A percentile compares a stretch with the other conserved stretches of the same genome.
These are phyloP conservation scores for Pseudobourletiella spinata DNA, from an alignment of 1,140 invertebrate genomes.

Conservation along the genomic window DNA sequence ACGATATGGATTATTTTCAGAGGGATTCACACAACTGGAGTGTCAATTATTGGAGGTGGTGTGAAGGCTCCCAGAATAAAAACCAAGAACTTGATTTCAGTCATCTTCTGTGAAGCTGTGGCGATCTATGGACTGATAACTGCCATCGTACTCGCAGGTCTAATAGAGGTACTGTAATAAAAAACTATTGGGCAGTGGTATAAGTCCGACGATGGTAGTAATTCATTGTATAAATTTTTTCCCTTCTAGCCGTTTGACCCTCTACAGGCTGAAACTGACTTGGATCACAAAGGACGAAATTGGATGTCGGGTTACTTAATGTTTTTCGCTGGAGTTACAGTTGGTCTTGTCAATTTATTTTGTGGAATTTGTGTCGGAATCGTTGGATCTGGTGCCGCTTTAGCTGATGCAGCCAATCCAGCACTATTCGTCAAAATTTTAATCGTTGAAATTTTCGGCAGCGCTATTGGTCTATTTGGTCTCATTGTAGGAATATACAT, in stretches of 20 bases:
- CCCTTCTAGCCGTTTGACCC: conserved; percentile 24
- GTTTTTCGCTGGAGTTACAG: conserved; percentile 90
- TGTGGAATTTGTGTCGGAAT: conserved; percentile 94
- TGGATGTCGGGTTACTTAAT: conserved; percentile 80
- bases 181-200: neutral
- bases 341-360: conserved; percentile 87
- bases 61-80: conserved; percentile 98
- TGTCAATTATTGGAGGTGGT: conserved; percentile 92
- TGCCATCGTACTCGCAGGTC: conserved; percentile 86
- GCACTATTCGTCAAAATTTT: conserved; percentile 93
- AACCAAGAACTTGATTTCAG: conserved; percentile 98
- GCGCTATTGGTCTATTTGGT: conserved; percentile 94
- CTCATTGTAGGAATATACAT: conserved; percentile 97
- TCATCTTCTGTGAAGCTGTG: conserved; percentile 98
- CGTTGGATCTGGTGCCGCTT: conserved; percentile 88
- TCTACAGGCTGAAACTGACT: conserved; percentile 7
- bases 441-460: conserved; percentile 97
- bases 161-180: conserved; percentile 62
- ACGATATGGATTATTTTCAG: too few species aligned
- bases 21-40: conserved; percentile 93
- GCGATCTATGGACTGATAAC: conserved; percentile 98
- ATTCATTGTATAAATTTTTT: neutral
- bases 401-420: conserved; percentile 90
- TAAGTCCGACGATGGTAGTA: neutral
- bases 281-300: conserved; percentile 38